Evolutionary conservation across 2,888 invertebrate species (phyloP).

Genomic region (Philonicus albiceps): DNA sequence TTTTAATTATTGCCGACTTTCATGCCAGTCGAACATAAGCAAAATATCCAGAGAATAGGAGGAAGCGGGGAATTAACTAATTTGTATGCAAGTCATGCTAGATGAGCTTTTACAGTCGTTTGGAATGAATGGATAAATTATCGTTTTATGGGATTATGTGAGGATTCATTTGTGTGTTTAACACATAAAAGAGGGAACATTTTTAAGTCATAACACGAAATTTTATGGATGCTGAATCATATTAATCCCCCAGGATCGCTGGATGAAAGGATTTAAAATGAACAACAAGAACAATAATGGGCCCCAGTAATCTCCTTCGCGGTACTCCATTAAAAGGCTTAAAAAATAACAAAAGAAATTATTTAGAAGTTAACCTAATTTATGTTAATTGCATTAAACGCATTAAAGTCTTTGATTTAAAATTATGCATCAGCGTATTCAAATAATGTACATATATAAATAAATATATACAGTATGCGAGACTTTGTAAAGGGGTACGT

Average conservation of each 20-base stretch:
- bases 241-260: neutral
- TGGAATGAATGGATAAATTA: neutral
- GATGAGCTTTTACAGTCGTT: neutral
- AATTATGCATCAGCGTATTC: neutral
- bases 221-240: neutral
- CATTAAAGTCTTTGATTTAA: neutral
- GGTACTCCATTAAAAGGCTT: neutral
- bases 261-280: neutral
- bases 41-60: neutral
- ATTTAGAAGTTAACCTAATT: neutral
- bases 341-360: neutral
- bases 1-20: conserved; percentile 4
- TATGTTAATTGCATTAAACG: neutral
- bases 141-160: neutral
- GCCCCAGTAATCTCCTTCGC: neutral
- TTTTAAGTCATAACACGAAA: neutral
- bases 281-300: neutral
- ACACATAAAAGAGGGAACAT: neutral
- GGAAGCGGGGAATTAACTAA: neutral
- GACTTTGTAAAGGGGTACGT: neutral
- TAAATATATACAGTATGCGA: neutral
- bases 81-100: neutral
- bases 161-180: neutral
- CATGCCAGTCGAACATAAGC: conserved; percentile 3
- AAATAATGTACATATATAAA: neutral